Percentiles rank a stretch among this genome's conserved stretches.
These are phyloP conservation scores for Alligator mississippiensis DNA, from an alignment of 2,113 vertebrate species.

Conservation along the genomic window DNA sequence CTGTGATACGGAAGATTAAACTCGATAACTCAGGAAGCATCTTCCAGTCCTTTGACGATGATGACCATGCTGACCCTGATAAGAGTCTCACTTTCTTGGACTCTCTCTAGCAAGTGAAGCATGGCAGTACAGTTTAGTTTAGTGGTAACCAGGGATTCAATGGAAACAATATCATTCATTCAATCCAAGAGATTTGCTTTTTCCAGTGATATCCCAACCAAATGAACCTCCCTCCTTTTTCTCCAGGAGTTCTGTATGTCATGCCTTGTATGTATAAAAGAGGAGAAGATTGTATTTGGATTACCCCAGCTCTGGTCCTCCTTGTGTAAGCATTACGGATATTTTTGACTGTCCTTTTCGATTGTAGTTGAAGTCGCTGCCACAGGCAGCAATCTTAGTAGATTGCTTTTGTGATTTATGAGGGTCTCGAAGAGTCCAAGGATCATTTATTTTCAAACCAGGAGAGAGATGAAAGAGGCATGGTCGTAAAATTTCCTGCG, in stretches of 20 bases:
- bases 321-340: constrained; percentile 68
- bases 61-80: neutral
- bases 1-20: too few species aligned
- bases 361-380: constrained; percentile 71
- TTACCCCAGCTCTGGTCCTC: constrained; percentile 48
- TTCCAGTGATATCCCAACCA: neutral
- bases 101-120: neutral
- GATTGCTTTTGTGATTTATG: constrained; percentile 85
- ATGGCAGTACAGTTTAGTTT: neutral
- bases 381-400: constrained; percentile 76
- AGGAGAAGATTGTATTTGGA: neutral
- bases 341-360: constrained; percentile 77
- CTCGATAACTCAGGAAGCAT: too few species aligned
- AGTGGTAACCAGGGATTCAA: neutral
- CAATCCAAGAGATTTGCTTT: neutral
- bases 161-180: neutral
- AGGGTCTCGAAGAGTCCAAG: constrained; percentile 77
- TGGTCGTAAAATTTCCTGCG: constrained; percentile 76
- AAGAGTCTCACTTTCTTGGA: neutral
- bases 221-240: neutral
- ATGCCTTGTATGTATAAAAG: neutral
- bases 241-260: neutral
- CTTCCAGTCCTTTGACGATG: neutral
- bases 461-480: constrained; percentile 80
- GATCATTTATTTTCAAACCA: constrained; percentile 83